phyloP scores from a whole-genome alignment of 2,113 vertebrate species.

The Manacus vitellinus region DNA sequence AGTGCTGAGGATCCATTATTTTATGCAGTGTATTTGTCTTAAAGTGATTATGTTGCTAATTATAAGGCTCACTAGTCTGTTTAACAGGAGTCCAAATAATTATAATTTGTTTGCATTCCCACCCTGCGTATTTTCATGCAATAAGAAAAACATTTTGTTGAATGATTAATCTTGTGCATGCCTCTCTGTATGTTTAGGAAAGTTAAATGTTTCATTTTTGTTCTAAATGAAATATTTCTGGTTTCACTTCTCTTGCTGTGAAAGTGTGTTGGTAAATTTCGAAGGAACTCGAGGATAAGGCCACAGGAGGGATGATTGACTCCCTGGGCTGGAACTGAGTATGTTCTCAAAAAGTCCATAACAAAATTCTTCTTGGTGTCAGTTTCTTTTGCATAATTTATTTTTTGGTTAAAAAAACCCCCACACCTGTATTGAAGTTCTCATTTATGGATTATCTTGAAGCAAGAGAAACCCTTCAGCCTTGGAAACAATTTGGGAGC shows the following conservation, averaged over 20 bases:
- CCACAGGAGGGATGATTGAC: neutral
- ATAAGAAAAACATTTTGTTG: slow-evolving; percentile 32
- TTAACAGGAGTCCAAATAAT: slow-evolving; percentile 58
- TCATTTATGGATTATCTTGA: neutral
- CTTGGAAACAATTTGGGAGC: neutral
- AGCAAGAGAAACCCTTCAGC: neutral
- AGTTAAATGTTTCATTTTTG: neutral
- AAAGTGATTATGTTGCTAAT: slow-evolving; percentile 58
- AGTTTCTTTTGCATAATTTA: neutral
- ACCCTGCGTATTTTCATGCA: neutral
- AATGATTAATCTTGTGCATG: neutral
- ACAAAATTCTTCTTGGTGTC: neutral
- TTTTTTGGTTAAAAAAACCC: neutral
- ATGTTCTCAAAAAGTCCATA: neutral
- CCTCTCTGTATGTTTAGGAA: neutral
- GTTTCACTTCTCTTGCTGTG: neutral
- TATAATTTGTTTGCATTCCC: slow-evolving; percentile 39
- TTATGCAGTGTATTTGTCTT: slow-evolving; percentile 59
- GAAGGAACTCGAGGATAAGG: neutral
- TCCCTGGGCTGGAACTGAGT: neutral
- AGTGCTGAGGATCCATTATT: slow-evolving; percentile 7
- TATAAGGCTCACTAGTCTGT: slow-evolving; percentile 61
- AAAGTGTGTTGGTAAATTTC: neutral
- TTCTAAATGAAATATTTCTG: neutral
- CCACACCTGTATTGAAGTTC: accelerated